Evolutionary conservation across 2,888 invertebrate genomes (phyloP).

Genomic region (Noctua janthe): DNA sequence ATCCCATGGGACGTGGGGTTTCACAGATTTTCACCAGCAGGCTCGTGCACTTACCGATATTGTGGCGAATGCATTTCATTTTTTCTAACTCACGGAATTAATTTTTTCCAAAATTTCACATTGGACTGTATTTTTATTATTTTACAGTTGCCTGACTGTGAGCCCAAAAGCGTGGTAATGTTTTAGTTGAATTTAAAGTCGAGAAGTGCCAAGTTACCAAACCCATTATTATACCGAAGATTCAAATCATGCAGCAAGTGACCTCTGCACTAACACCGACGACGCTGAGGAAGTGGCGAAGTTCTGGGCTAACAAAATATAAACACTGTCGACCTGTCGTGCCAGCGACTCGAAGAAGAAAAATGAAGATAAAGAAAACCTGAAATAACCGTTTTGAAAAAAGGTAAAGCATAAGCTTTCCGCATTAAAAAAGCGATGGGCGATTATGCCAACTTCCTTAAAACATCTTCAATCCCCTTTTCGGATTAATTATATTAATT

Average conservation of each 20-base stretch:
- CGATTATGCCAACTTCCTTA: background rate
- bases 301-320: background rate
- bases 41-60: slow-evolving; percentile 59
- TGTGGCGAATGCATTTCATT: slow-evolving; percentile 34
- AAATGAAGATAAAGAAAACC: background rate
- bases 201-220: background rate
- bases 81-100: background rate
- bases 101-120: background rate
- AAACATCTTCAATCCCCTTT: background rate
- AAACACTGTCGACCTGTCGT: too few relatives aligned
- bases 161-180: background rate
- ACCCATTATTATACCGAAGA: background rate
- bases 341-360: background rate
- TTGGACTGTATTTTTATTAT: background rate
- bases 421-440: too few relatives aligned
- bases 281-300: background rate
- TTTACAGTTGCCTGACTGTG: background rate
- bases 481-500: background rate
- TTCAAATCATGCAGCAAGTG: background rate
- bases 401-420: too few relatives aligned
- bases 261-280: background rate
- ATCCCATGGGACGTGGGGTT: slow-evolving; percentile 68
- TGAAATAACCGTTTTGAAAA: background rate
- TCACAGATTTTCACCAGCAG: slow-evolving; percentile 71
- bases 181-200: background rate